A percentile compares a stretch with the other conserved stretches of the same genome.
Evolutionary conservation across 2,888 invertebrate species (phyloP).

Genomic region (Pterostichus madidus): DNA sequence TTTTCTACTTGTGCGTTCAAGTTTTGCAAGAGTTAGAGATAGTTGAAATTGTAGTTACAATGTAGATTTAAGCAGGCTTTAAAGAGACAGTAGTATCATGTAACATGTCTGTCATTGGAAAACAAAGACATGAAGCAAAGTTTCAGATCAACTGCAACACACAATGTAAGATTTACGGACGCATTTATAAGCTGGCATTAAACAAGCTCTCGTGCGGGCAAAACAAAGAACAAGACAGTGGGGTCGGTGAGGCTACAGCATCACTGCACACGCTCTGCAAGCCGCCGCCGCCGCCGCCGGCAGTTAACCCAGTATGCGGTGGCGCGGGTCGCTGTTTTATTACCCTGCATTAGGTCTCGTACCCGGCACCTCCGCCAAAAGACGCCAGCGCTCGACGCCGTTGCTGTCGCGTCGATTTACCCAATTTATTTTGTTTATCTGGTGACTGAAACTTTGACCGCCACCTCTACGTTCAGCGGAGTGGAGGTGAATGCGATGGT

Average conservation of each 20-base stretch:
- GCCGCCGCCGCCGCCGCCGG: not conserved
- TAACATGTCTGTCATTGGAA: conserved; percentile 48
- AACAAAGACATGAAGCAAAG: conserved; percentile 58
- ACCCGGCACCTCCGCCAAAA: conserved; percentile 18
- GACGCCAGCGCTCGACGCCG: conserved; percentile 14
- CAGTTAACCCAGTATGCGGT: conserved; percentile 59
- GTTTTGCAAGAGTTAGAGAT: conserved; percentile 9
- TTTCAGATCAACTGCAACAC: conserved; percentile 56
- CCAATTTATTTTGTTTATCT: conserved; percentile 66
- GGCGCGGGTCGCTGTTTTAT: conserved; percentile 58
- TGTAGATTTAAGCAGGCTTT: conserved; percentile 28
- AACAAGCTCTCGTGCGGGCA: conserved; percentile 57
- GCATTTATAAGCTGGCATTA: conserved; percentile 66
- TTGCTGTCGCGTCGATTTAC: conserved; percentile 56
- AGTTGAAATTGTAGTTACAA: conserved; percentile 25
- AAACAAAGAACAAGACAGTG: conserved; percentile 56
- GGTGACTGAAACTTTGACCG: conserved; percentile 63
- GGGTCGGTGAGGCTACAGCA: not conserved
- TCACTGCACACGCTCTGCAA: conserved; percentile 8
- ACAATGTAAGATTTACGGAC: conserved; percentile 67
- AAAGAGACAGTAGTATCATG: conserved; percentile 33
- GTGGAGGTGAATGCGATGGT: conserved; percentile 5
- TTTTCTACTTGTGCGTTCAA: not conserved
- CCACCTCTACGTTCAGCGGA: conserved; percentile 35
- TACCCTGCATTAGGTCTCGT: conserved; percentile 56